These are phyloP conservation scores for Carassius gibelio DNA, from an alignment of 2,113 vertebrate species.

Conservation along the genomic window DNA sequence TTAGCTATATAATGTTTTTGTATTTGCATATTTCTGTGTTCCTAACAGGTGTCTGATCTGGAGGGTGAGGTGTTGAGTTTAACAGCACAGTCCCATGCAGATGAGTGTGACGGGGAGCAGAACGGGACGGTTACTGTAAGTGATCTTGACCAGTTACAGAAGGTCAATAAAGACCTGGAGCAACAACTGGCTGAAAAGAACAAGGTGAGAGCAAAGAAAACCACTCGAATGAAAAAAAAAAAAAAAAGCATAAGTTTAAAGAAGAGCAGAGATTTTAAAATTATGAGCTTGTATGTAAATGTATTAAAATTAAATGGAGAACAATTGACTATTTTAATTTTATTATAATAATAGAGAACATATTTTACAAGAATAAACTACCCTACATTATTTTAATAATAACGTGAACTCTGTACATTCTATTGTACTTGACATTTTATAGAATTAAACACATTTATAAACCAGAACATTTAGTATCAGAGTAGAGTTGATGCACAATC, in stretches of 20 bases:
- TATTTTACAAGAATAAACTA: background rate
- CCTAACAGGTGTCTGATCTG: slow-evolving; percentile 74
- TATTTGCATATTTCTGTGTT: slow-evolving; percentile 11
- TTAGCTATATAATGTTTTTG: background rate
- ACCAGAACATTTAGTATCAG: background rate
- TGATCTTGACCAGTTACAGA: slow-evolving; percentile 83
- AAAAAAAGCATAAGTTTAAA: background rate
- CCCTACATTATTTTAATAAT: background rate
- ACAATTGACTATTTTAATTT: background rate
- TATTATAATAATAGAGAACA: background rate
- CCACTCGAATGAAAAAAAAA: background rate
- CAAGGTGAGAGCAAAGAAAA: slow-evolving; percentile 82
- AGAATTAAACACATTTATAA: background rate
- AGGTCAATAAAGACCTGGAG: slow-evolving; percentile 87
- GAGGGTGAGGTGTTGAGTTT: slow-evolving; percentile 74
- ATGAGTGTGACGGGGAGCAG: slow-evolving; percentile 72
- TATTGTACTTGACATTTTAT: background rate
- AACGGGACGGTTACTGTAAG: slow-evolving; percentile 82
- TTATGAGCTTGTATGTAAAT: background rate
- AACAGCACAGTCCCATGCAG: slow-evolving; percentile 70
- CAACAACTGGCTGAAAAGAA: slow-evolving; percentile 93
- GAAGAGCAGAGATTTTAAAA: background rate
- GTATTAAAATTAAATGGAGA: background rate
- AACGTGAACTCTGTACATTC: background rate
- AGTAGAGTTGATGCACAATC: too few relatives aligned